These are phyloP conservation scores for Clarias pachynema DNA, from an alignment of 2,797 vertebrate genomes.

Conservation along the genomic window DNA sequence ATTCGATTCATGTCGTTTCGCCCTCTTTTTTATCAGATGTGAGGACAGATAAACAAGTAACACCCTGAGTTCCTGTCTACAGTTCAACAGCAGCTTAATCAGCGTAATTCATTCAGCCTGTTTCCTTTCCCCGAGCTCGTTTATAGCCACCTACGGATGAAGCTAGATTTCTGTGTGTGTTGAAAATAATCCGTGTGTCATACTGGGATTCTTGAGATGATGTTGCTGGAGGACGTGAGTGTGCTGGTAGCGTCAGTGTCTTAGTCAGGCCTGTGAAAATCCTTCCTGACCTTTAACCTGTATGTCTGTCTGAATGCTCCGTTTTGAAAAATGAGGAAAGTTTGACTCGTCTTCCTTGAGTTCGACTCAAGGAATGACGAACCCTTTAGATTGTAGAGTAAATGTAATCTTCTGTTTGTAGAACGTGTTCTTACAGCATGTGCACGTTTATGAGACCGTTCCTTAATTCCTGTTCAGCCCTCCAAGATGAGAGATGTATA, in stretches of 20 bases:
- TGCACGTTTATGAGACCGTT: neutral
- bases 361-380: too few species aligned
- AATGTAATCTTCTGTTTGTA: neutral
- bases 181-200: constrained; percentile 3
- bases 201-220: constrained; percentile 2
- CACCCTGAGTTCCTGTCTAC: constrained; percentile 43
- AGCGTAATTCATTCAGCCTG: constrained; percentile 68
- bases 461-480: neutral
- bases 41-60: constrained; percentile 75
- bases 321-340: neutral
- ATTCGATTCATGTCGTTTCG: constrained; percentile 55
- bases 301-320: neutral
- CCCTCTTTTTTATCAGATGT: constrained; percentile 65
- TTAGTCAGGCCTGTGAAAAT: neutral
- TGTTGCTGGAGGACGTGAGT: constrained; percentile 1
- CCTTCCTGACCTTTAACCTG: neutral
- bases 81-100: constrained; percentile 62
- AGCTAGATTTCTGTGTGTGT: neutral
- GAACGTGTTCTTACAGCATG: neutral
- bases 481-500: neutral
- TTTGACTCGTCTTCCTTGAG: neutral
- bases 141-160: neutral
- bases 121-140: constrained; percentile 65
- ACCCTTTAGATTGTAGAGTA: too few species aligned
- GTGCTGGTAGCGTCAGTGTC: neutral